Percentiles rank a stretch among this genome's conserved stretches.
Conservation (phyloP, 2,113 vertebrate genomes). For the Calonectris borealis region DNA sequence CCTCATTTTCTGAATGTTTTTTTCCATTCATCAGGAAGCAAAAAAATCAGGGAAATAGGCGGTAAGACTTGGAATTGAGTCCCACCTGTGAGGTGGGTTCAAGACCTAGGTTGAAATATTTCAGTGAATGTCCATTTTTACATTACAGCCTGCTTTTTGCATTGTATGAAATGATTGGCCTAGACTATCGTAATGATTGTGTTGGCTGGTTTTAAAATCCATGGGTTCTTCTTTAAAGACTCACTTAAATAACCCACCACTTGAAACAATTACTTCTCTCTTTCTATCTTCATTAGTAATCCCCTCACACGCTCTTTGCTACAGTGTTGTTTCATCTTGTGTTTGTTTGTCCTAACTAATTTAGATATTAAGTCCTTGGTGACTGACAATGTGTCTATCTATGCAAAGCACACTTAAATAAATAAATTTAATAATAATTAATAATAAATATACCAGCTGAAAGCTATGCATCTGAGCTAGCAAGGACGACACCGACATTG, state of each 20-base stretch:
- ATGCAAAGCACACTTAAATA: slow-evolving; percentile 54
- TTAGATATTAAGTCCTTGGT: slow-evolving; percentile 70
- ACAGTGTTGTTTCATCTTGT: slow-evolving; percentile 39
- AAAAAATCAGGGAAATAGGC: neutral
- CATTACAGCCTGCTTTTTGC: neutral
- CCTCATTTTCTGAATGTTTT: neutral
- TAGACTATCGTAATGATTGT: neutral
- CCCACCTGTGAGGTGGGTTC: neutral
- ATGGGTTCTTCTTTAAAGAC: neutral
- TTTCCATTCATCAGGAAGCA: neutral
- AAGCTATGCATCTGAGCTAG: slow-evolving; percentile 4
- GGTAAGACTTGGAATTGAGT: neutral
- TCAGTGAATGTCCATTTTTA: neutral
- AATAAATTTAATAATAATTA: slow-evolving; percentile 63
- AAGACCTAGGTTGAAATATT: neutral
- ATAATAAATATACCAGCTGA: slow-evolving; percentile 50
- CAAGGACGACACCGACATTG: slow-evolving; percentile 36
- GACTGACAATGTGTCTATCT: slow-evolving; percentile 54
- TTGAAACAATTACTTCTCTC: slow-evolving; percentile 14
- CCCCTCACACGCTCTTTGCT: slow-evolving; percentile 12
- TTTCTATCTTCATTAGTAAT: slow-evolving; percentile 48
- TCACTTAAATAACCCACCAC: neutral
- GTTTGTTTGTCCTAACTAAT: slow-evolving; percentile 65
- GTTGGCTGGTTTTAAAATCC: neutral
- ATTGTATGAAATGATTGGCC: neutral